A percentile compares a stretch with the other conserved stretches of the same genome.
These are phyloP conservation scores for Drosophila subobscura DNA, from an alignment of 1,140 invertebrate genomes.

Conservation along the genomic window DNA sequence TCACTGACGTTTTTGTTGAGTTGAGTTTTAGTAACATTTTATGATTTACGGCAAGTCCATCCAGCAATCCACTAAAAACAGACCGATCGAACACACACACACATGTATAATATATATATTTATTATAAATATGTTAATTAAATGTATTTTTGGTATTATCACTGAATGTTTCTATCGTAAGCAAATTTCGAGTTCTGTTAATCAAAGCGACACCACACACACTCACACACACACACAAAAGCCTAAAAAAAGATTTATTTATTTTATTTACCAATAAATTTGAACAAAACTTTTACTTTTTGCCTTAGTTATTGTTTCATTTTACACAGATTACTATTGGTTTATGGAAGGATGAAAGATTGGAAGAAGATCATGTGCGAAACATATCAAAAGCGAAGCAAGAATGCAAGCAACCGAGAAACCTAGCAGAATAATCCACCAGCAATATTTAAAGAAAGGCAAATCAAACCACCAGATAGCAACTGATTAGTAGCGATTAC, in stretches of 20 bases:
- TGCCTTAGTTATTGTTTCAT: slow-evolving; percentile 11
- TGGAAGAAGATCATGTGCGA: slow-evolving; percentile 31
- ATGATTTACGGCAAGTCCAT: slow-evolving; percentile 54
- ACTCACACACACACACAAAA: slow-evolving; percentile 8
- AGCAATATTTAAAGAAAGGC: slow-evolving; percentile 53
- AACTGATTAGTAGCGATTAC: slow-evolving; percentile 46
- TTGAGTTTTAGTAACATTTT: slow-evolving; percentile 68
- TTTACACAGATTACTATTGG: background rate
- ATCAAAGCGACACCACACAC: slow-evolving; percentile 45
- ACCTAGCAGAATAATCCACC: slow-evolving; percentile 53
- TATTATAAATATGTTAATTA: slow-evolving; percentile 67
- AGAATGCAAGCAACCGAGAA: slow-evolving; percentile 21
- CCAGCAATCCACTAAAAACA: slow-evolving; percentile 25
- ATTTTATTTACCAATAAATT: slow-evolving; percentile 77
- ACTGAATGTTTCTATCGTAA: slow-evolving; percentile 70
- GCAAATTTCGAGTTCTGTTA: slow-evolving; percentile 72
- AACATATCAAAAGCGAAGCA: slow-evolving; percentile 35
- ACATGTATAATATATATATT: slow-evolving; percentile 56
- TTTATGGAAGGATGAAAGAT: background rate
- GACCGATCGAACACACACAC: slow-evolving; percentile 37
- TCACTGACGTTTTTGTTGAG: slow-evolving; percentile 74
- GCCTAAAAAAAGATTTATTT: slow-evolving; percentile 58
- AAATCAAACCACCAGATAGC: slow-evolving; percentile 59
- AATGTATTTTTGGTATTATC: slow-evolving; percentile 75
- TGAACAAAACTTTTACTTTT: slow-evolving; percentile 44